phyloP scores from a whole-genome alignment of 2,113 vertebrate genomes.

The Oreotrochilus melanogaster region DNA sequence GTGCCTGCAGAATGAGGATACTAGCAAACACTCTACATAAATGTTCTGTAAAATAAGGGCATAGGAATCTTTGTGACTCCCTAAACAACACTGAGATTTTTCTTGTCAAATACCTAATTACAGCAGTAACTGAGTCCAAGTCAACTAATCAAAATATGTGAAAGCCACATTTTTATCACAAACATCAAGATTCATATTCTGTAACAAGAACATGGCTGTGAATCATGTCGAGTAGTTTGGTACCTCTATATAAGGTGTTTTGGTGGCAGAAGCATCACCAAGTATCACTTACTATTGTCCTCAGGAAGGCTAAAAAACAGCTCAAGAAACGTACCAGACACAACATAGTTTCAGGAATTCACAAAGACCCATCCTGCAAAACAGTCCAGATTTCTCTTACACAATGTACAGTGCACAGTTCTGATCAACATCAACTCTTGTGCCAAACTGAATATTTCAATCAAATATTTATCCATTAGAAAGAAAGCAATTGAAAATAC shows the following conservation, averaged over 20 bases:
- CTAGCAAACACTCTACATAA: not conserved
- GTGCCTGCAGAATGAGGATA: not conserved
- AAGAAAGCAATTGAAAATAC: not conserved
- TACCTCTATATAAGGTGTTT: not conserved
- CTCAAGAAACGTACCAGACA: not conserved
- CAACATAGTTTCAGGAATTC: not conserved
- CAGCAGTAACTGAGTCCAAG: not conserved
- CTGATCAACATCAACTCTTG: not conserved
- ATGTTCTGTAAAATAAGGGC: not conserved
- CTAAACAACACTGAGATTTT: not conserved
- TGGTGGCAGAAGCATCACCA: not conserved
- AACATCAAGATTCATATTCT: not conserved
- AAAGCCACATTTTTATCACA: not conserved
- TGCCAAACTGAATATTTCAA: not conserved
- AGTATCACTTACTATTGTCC: not conserved
- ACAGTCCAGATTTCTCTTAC: not conserved
- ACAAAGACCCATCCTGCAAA: not conserved
- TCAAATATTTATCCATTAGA: not conserved
- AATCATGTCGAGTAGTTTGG: not conserved
- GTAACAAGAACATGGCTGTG: not conserved
- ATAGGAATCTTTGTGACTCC: not conserved
- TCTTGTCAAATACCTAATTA: constrained; percentile 4
- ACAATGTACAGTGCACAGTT: not conserved
- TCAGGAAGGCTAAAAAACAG: not conserved
- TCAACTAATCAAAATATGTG: not conserved